Base-by-base conservation (phyloP, 2,888 invertebrate species). In the Palloptera scutellata region DNA sequence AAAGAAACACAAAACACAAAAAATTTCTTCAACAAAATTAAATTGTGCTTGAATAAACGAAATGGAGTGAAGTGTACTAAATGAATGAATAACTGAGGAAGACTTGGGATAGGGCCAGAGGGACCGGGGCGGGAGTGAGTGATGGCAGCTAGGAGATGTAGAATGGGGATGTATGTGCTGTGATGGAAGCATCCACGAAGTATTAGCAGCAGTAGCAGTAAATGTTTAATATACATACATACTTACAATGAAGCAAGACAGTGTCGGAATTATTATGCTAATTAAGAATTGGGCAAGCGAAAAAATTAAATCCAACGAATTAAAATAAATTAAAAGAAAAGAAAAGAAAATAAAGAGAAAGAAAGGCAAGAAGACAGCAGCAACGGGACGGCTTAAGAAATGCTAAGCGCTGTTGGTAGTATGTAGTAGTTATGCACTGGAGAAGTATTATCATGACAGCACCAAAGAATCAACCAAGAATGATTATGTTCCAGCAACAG, bases 231-330 rank as follows among this genome's bases (percentile, higher is more conserved):
- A 55, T 64, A 30, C 30, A 30, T 30, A 30, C 30, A 4, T 30
- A 30, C 6, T 30, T 30, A 30, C 30, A 30, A 30, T 30, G 30
- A 30, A 30, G 30, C 3, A 30, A 30, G 30, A 4, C 30, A 6
- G 30, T 30, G 30, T 30, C 30, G 30, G 30, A 30, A 30, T 30
- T 30, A 53, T 64, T 58, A 64, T 58, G 64, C 59, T 64, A 64
- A 64, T 64, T 64, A 64, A 64, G 64, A 59, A 59, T 64, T 65
- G 65, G 65, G 65, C 65, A 60, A 65, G 60, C 59, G 60, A 59
- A 64, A 54, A 58, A 64, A 57, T 57, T 54, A 20, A 63, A 63
- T 65, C 60, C 59, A 43, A 20, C 30, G 41, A 63, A 63, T 63
- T 53, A 63, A 30, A 30, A 30, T 30, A 30, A 55, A 52, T 30